Conservation (phyloP, 1,140 invertebrate genomes). For the Campodea augens region DNA sequence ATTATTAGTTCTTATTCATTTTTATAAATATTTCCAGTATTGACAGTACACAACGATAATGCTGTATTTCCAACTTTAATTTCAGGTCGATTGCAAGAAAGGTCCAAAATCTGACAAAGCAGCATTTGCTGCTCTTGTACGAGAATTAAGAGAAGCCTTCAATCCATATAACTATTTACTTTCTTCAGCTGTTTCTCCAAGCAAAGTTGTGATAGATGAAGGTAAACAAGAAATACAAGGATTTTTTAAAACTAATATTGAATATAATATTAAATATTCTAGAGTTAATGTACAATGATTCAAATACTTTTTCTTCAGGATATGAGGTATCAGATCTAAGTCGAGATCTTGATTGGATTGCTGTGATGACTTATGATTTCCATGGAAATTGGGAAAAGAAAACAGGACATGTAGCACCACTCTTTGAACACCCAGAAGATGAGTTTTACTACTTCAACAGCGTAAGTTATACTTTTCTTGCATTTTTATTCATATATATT, state of each 20-base stretch:
- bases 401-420: slow-evolving; percentile 68
- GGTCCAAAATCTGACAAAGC: slow-evolving; percentile 34
- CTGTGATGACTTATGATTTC: slow-evolving; percentile 78
- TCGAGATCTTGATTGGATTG: slow-evolving; percentile 63
- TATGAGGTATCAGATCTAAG: slow-evolving; percentile 53
- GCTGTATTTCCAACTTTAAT: slow-evolving; percentile 8
- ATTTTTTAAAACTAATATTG: too few relatives aligned
- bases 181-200: slow-evolving; percentile 36
- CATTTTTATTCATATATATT: too few relatives aligned
- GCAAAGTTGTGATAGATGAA: slow-evolving; percentile 27
- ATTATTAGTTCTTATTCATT: too few relatives aligned
- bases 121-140: slow-evolving; percentile 29
- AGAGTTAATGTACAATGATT: neutral
- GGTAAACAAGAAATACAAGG: slow-evolving; percentile 16
- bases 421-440: slow-evolving; percentile 52
- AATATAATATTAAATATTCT: neutral
- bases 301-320: slow-evolving; percentile 25
- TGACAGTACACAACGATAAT: neutral
- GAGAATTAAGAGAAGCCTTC: slow-evolving; percentile 34
- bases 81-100: slow-evolving; percentile 32
- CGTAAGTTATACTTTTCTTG: slow-evolving; percentile 26
- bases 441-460: slow-evolving; percentile 54
- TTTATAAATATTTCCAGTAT: slow-evolving; percentile 11
- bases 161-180: slow-evolving; percentile 28
- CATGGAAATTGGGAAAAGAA: slow-evolving; percentile 80